Conservation (phyloP, 2,113 vertebrate species). For the Lepisosteus osseus region DNA sequence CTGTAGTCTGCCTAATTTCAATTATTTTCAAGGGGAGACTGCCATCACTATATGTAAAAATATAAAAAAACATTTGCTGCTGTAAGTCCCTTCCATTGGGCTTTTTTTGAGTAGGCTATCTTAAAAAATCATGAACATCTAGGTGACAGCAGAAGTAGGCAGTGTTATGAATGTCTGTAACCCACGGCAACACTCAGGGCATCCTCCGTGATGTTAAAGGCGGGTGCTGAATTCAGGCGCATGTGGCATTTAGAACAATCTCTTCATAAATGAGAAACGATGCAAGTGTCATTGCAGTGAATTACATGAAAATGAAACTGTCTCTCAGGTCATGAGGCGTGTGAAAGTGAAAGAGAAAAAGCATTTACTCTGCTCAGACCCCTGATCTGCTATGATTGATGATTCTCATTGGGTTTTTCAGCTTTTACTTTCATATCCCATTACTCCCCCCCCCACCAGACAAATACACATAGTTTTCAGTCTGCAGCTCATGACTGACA, state of each 20-base stretch:
- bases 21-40: neutral
- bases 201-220: neutral
- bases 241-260: neutral
- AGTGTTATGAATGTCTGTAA: neutral
- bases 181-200: neutral
- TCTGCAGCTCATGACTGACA: neutral
- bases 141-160: too few species aligned
- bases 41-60: too few species aligned
- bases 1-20: too few species aligned
- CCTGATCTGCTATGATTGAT: slow-evolving; percentile 14
- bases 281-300: slow-evolving; percentile 14
- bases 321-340: neutral
- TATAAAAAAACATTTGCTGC: too few species aligned
- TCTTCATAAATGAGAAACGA: slow-evolving; percentile 9
- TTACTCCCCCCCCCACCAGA: neutral
- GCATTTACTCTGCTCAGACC: neutral
- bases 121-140: too few species aligned
- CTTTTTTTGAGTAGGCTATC: too few species aligned
- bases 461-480: neutral
- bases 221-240: neutral
- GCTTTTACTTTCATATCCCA: slow-evolving; percentile 20
- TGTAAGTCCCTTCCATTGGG: too few species aligned
- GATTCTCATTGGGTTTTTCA: neutral
- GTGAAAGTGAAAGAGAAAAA: neutral
- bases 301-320: slow-evolving; percentile 15